Base-by-base conservation (phyloP, 2,113 vertebrate species). In the Camelus dromedarius region DNA sequence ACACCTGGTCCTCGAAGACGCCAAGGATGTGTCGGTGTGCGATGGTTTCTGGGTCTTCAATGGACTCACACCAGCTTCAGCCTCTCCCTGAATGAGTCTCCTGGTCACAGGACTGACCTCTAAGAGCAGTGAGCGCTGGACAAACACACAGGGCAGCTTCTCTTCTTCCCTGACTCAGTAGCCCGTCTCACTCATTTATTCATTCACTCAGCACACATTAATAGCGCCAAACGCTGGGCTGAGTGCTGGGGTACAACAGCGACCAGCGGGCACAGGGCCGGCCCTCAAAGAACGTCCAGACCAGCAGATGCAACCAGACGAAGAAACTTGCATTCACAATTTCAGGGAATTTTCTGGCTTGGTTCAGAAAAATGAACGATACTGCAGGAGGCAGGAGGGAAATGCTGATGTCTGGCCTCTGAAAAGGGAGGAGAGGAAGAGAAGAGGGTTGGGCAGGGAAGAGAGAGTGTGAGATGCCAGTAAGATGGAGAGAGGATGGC, bases 301-400 rank as follows among this genome's bases (percentile, higher is more conserved):
- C 64, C 54, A 8, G 4, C 0, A 11, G 14, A 0, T 1, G 30
- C 50, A 10, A 20, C 22, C 1, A 20, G 83, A 28, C 0, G 11
- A 54, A 52, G 52, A 60, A 6, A 24, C 35, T 6, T 19, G 8
- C 46, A 1, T 46, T 54, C 22, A 5, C 24, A 16, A 18, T 2
- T 30, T 18, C 89, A 48, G 42, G 52, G 62, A 50, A 70, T 54
- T 52, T 66, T 38, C 81, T n/a, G 28, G 75, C 58, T 81, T 58
- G 48, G 89, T 32, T 81, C 67, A 81, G 82, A 73, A 81, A 87
- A 56, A 38, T 15, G 75, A 88, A 69, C 66, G 10, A 2, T 1
- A 2, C n/a, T 13, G 64, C 28, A 46, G 46, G 73, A 64, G 62
- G 56, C 91, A 75, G 32, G 7, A 50, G 54, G 77, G 19, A 16